phyloP scores from a whole-genome alignment of 2,113 vertebrate genomes.

The Campylomormyrus numenius region DNA sequence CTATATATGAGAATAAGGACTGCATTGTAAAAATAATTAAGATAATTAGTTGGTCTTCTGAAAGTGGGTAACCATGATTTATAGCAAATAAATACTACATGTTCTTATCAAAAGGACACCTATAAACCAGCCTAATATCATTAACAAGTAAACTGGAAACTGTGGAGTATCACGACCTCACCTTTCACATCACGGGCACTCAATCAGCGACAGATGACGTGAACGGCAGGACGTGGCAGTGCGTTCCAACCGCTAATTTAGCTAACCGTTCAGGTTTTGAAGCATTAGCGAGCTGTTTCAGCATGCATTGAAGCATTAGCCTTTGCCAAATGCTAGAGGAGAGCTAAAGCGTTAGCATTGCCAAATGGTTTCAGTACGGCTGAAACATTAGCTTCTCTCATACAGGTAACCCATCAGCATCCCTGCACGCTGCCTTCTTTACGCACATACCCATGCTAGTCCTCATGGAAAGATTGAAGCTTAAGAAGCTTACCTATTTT shows the following conservation, averaged over 20 bases:
- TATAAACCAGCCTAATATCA: background rate
- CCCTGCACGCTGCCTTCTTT: constrained; percentile 43
- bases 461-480: constrained; percentile 85
- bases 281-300: background rate
- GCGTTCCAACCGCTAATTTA: background rate
- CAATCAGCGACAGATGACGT: background rate
- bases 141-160: background rate
- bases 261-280: background rate
- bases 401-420: constrained; percentile 39
- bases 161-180: background rate
- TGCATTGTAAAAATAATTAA: background rate
- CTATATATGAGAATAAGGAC: background rate
- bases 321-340: background rate
- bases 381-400: background rate
- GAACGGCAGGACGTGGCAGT: background rate
- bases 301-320: background rate
- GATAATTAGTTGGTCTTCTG: background rate
- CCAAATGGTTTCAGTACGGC: background rate
- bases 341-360: background rate
- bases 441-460: constrained; percentile 64
- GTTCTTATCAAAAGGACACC: background rate
- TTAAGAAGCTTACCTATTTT: constrained; percentile 87
- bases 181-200: background rate
- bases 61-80: background rate
- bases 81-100: background rate